Base-by-base conservation (phyloP, 2,113 vertebrate genomes). In the Xenopus laevis region DNA sequence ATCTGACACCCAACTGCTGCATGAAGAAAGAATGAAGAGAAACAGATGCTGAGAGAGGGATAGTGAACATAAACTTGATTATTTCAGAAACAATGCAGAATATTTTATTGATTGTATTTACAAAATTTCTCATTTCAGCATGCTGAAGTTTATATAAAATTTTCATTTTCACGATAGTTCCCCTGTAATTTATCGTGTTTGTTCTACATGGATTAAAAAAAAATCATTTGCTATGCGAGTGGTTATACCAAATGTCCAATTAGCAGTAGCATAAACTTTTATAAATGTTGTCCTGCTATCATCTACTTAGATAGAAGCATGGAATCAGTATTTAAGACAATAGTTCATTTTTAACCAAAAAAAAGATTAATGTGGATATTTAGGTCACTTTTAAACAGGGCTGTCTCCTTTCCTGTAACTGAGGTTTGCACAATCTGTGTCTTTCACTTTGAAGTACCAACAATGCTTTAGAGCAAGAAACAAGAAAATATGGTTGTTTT, bases 151-250 rank as follows among this genome's bases (percentile, higher is more conserved):
- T 27, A 27, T 2, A 27, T 27, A 2, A 27, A 27, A 27, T 27
- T 27, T 27, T 27, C 23, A 27, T 27, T 27, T 27, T 27, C 4
- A n/a, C n/a, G n/a, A n/a, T n/a, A n/a, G n/a, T n/a, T n/a, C n/a
- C n/a, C n/a, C n/a, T n/a, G n/a, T n/a, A n/a, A 11, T 47, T 67
- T 50, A 50, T 40, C 47, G 6, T 50, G 50, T 69, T 27, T 27
- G n/a, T 1, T 76, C 10, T 70, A 70, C 27, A 63, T 40, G 20
- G 6, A 45, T 57, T 27, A 27, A 52, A 15, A 27, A 52, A 15
- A 40, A 72, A 72, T 20, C 66, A 20, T 77, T 77, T 77, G 74
- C 74, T 63, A 11, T 77, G 74, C 74, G 70, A 77, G 74, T 57
- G 67, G 50, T 55, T 70, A 64, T 45, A 40, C 52, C 13, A 40